Percentiles rank a stretch among this genome's conserved stretches.
Evolutionary conservation across 2,113 vertebrate species (phyloP).

Genomic region (Eudyptes chrysolophus): DNA sequence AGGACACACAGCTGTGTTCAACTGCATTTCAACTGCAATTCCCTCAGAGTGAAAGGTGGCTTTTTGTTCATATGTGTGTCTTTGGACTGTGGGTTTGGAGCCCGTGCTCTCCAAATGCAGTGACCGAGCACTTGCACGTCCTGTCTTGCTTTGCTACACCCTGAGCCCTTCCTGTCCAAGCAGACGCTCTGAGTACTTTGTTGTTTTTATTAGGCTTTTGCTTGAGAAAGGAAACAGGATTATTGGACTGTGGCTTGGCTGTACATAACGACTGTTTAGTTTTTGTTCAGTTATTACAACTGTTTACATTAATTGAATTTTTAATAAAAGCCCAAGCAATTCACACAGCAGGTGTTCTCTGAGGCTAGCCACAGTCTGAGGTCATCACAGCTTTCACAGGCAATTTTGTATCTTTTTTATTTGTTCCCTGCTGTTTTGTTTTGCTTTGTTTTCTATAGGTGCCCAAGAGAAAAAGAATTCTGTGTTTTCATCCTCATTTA

Average conservation of each 20-base stretch:
- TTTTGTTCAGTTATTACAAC: not conserved
- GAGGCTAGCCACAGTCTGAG: not conserved
- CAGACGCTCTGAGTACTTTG: not conserved
- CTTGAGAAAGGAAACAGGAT: not conserved
- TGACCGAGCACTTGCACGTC: accelerated
- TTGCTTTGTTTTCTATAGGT: not conserved
- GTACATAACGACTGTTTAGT: not conserved
- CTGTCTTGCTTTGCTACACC: accelerated
- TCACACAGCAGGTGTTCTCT: slow-evolving; percentile 3
- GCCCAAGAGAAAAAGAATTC: not conserved
- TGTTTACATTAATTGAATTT: slow-evolving; percentile 19
- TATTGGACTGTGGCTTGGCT: not conserved
- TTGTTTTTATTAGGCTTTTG: not conserved
- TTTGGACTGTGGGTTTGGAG: not conserved
- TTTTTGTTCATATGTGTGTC: not conserved
- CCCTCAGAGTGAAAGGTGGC: not conserved
- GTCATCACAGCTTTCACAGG: not conserved
- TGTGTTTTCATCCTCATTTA: not conserved
- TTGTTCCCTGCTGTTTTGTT: not conserved
- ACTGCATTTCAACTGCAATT: not conserved
- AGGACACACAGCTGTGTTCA: not conserved
- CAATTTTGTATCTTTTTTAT: not conserved
- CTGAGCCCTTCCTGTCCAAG: not conserved
- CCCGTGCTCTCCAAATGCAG: not conserved
- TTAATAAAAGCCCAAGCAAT: slow-evolving; percentile 36